These are phyloP conservation scores for Eupithecia exiguata DNA, from an alignment of 2,888 invertebrate species.

Conservation along the genomic window DNA sequence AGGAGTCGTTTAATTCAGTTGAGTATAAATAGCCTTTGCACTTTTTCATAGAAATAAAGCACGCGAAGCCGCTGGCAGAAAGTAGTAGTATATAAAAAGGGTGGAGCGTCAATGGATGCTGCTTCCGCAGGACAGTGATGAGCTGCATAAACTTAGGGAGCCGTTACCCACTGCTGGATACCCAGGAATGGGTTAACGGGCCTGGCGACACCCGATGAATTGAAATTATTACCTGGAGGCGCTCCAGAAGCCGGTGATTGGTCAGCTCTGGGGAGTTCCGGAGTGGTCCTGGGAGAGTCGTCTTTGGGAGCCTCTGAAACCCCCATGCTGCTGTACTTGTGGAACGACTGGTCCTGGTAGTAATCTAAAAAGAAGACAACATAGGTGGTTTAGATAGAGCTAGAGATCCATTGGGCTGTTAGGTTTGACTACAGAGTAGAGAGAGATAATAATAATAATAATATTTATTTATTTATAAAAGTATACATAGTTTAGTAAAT, in stretches of 20 bases:
- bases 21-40: neutral
- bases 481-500: too few relatives aligned
- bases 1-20: too few relatives aligned
- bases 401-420: neutral
- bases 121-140: neutral
- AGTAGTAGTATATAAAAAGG: too few relatives aligned
- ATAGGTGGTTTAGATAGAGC: neutral
- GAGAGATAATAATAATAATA: too few relatives aligned
- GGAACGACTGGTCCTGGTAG: conserved; percentile 69
- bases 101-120: neutral
- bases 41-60: neutral
- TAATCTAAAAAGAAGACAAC: conserved; percentile 66
- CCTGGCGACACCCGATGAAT: neutral
- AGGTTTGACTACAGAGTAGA: too few relatives aligned
- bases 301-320: conserved; percentile 70
- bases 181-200: neutral
- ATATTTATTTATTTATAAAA: too few relatives aligned
- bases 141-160: neutral
- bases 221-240: conserved; percentile 56
- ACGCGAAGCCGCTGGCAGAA: too few relatives aligned
- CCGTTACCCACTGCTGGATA: neutral
- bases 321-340: conserved; percentile 73
- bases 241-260: conserved; percentile 78
- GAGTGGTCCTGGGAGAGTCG: conserved; percentile 76
- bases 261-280: conserved; percentile 71